These are phyloP conservation scores for Falco punctatus DNA, from an alignment of 2,113 vertebrate species.

Conservation along the genomic window DNA sequence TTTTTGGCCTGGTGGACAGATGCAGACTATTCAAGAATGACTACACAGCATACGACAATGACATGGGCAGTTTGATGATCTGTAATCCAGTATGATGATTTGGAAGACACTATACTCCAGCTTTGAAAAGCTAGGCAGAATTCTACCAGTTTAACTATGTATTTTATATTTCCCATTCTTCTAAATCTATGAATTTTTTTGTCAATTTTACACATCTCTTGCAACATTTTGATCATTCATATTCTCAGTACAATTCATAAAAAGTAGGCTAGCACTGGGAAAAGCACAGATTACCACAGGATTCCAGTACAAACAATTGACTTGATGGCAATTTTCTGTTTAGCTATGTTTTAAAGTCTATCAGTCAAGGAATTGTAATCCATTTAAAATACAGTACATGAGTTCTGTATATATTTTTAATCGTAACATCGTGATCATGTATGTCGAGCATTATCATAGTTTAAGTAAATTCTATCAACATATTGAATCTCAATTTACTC, in stretches of 20 bases:
- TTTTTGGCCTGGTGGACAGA: background rate
- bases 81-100: background rate
- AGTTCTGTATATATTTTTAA: background rate
- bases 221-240: background rate
- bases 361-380: background rate
- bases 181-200: background rate
- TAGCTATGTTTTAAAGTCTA: background rate
- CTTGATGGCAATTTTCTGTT: background rate
- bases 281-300: background rate
- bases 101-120: background rate
- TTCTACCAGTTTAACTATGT: background rate
- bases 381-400: background rate
- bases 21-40: background rate
- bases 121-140: background rate
- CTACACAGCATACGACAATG: background rate
- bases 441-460: background rate
- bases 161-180: background rate
- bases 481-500: background rate
- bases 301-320: background rate
- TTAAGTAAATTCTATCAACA: background rate
- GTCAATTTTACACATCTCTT: background rate
- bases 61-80: background rate
- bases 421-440: background rate
- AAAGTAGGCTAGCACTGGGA: background rate
- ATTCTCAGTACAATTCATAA: background rate